These are phyloP conservation scores for Diploptera punctata DNA, from an alignment of 2,888 invertebrate species.

Conservation along the genomic window DNA sequence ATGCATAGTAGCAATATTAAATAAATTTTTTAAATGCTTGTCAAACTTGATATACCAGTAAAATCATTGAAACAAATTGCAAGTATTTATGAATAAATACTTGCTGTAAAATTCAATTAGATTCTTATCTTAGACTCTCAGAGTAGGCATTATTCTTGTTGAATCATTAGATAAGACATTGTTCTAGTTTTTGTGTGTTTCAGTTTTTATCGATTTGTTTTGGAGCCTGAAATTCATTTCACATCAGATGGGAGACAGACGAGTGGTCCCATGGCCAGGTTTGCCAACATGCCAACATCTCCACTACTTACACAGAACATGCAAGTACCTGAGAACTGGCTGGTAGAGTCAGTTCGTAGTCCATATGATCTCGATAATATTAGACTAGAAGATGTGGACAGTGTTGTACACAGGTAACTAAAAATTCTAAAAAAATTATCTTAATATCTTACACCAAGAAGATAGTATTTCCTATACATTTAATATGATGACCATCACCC, in stretches of 20 bases:
- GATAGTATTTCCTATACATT: too few species aligned
- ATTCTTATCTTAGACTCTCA: background rate
- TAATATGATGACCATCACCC: too few species aligned
- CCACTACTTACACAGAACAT: conserved; percentile 90
- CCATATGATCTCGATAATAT: conserved; percentile 98
- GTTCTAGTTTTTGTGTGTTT: too few species aligned
- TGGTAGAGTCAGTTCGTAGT: conserved; percentile 90
- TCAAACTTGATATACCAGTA: too few species aligned
- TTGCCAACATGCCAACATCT: conserved; percentile 88
- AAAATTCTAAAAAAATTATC: too few species aligned
- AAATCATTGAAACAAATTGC: background rate
- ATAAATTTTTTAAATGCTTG: too few species aligned
- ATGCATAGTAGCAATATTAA: too few species aligned
- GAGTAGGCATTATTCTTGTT: background rate
- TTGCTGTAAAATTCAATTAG: background rate
- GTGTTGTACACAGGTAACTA: conserved; percentile 80
- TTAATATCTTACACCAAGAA: too few species aligned
- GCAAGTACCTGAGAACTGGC: conserved; percentile 94
- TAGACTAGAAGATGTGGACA: conserved; percentile 89
- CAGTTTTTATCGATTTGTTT: conserved; percentile 39
- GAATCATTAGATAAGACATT: conserved; percentile 68
- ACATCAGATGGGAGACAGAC: conserved; percentile 69
- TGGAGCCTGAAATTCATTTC: conserved; percentile 90
- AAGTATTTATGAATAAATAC: too few species aligned
- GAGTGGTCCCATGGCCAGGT: conserved; percentile 82